Base-by-base conservation (phyloP, 2,797 vertebrate species). In the Mycteria americana region DNA sequence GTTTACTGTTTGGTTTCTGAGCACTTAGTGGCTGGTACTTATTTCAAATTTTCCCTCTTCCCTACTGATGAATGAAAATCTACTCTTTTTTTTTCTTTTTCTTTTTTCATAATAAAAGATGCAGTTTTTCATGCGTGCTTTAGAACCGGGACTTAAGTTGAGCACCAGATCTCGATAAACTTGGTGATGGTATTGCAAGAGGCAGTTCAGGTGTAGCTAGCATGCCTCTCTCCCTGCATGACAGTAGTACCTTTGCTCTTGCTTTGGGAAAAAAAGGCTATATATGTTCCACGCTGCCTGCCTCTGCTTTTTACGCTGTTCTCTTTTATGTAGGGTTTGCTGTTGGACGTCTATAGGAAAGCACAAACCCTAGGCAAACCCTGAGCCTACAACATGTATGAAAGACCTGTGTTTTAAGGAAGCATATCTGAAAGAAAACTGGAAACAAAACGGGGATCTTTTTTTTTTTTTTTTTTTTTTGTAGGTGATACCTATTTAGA, bases 21-120 rank as follows among this genome's bases (percentile, higher is more conserved):
- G 56, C 84, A 50, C 50, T 92, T 93, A 82, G 84, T 65, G 81
- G 37, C 81, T 94, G 93, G 86, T 89, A 81, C 86, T 92, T 92
- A 45, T 12, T 95, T 95, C 33, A 59, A 76, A 45, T 89, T 89
- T 88, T 88, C 19, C 37, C 56, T 72, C 53, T 88, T 69, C 30
- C 1, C 0, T 39, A 9, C 10, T 72, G 18, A 56, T 54, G 33
- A 85, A 54, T 69, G 7, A 39, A 63, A 91, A 81, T 59, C 9
- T 43, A 14, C 24, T 30, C 13, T 23, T 22, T 43, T 5, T 21
- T 22, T 18, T 11, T 10, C 21, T 46, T 39, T 11, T 39, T 37
- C 37, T 22, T n/a, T 4, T 21, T 15, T 2, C 2, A 0, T 27
- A 56, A 50, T 37, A 24, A 63, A 88, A 70, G 16, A 24, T 88